Evolutionary conservation across 53 echinoderm and acorn worm genomes (phyloP).

Genomic region (Zoroaster sp.): DNA sequence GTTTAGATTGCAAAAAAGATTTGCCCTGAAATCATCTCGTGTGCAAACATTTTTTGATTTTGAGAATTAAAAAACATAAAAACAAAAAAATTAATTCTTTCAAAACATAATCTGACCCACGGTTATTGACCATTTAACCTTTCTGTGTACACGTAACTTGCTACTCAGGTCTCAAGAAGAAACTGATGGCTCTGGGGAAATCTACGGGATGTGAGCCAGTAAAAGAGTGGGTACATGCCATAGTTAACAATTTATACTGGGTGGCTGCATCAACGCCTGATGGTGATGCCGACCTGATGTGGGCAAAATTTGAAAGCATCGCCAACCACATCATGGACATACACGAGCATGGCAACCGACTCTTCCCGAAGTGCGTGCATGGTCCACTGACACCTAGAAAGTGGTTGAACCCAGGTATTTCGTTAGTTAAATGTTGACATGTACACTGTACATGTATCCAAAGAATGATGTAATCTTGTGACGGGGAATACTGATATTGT

Average conservation of each 20-base stretch:
- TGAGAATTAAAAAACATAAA: neutral
- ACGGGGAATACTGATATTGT: too few relatives aligned
- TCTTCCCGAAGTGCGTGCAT: slow-evolving; percentile 20
- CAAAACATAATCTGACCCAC: too few relatives aligned
- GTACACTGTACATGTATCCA: too few relatives aligned
- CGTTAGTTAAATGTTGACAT: too few relatives aligned
- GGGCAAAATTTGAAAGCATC: slow-evolving; percentile 4
- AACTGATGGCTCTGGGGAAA: neutral
- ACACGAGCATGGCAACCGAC: neutral
- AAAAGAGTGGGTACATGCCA: neutral
- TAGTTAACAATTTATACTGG: slow-evolving; percentile 35
- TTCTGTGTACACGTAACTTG: neutral
- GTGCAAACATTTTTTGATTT: neutral
- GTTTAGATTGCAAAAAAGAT: too few relatives aligned
- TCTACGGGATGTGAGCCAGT: neutral
- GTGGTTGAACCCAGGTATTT: neutral
- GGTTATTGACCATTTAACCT: neutral
- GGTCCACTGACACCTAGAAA: neutral
- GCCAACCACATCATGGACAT: neutral
- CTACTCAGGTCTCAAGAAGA: slow-evolving; percentile 38
- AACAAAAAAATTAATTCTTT: neutral
- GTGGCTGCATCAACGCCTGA: slow-evolving; percentile 11
- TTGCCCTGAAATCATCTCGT: too few relatives aligned
- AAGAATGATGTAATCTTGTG: too few relatives aligned
- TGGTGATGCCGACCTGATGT: slow-evolving; percentile 19